Conservation (phyloP, 2,888 invertebrate genomes). For the Caenorhabditis sp. region DNA sequence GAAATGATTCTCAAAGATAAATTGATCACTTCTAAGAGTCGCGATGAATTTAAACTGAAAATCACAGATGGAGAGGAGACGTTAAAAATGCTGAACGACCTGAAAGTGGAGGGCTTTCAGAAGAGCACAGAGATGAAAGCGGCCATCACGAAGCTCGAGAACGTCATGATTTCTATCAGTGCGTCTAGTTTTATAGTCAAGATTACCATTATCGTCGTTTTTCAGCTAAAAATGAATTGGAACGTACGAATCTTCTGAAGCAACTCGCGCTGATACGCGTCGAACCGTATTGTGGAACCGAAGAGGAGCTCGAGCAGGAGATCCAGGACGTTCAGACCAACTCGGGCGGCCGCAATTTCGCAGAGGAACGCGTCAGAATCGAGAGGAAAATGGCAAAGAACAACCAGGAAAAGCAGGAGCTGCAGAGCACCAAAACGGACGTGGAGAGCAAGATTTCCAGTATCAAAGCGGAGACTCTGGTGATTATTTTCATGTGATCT, state of each 20-base stretch:
- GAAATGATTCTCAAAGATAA: slow-evolving; percentile 28
- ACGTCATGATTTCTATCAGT: slow-evolving; percentile 16
- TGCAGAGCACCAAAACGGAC: slow-evolving; percentile 18
- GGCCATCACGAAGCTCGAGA: slow-evolving; percentile 33
- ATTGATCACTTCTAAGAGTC: slow-evolving; percentile 6
- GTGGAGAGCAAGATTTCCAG: slow-evolving; percentile 25
- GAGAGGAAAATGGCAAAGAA: slow-evolving; percentile 17
- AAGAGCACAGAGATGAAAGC: slow-evolving; percentile 26
- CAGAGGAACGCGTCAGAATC: slow-evolving; percentile 18
- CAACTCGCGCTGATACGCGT: slow-evolving; percentile 57
- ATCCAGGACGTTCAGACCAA: slow-evolving; percentile 26
- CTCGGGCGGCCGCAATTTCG: slow-evolving; percentile 11
- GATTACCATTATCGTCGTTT: not conserved
- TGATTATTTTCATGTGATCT: not conserved
- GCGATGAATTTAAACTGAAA: slow-evolving; percentile 15
- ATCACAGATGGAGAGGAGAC: slow-evolving; percentile 7
- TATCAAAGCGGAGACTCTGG: slow-evolving; percentile 33
- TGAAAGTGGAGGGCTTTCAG: slow-evolving; percentile 10
- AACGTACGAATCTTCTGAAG: slow-evolving; percentile 53
- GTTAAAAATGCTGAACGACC: slow-evolving; percentile 9
- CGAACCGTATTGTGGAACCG: slow-evolving; percentile 53
- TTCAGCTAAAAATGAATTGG: slow-evolving; percentile 49
- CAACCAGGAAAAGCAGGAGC: slow-evolving; percentile 21
- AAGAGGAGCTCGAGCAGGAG: slow-evolving; percentile 40
- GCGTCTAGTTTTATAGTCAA: not conserved